Base-by-base conservation (phyloP, 2,113 vertebrate genomes). In the Numenius arquata region DNA sequence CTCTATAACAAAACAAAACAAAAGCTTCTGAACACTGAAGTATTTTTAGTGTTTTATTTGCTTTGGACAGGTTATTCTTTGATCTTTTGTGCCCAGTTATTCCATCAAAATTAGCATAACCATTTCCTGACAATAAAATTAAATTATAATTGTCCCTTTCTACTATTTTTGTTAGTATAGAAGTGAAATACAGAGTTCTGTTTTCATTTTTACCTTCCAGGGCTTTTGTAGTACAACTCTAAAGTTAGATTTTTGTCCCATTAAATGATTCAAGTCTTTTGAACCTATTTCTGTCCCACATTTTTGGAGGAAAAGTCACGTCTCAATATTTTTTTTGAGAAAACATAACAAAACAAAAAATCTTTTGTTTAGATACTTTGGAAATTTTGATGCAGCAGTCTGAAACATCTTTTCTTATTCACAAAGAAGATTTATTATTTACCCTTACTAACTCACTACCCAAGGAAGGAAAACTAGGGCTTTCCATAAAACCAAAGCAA, bases 101-200 rank as follows among this genome's bases (percentile, higher is more conserved):
- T 85, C 48, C 12, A 85, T 75, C 40, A 79, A 93, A 95, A 95
- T 95, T 91, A 91, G 13, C 94, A 93, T 87, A 91, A 29, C 30
- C 7, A 59, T 84, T 92, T 92, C 40, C 45, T 65, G 72, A 4
- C 36, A 75, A 63, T 78, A 89, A 87, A 55, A 67, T 52, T 63
- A 72, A 90, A 77, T 67, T 29, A 34, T 48, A 78, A 56, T 63
- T 78, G 15, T 78, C 30, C 88, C 8, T 92, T 95, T 84, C 76
- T 89, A 34, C 56, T 86, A 48, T 53, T 80, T 88, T 73, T 88
- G 12, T 67, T 68, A 40, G 29, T 71, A 17, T 20, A 55, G 32
- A 65, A 93, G 40, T 86, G 20, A 89, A 93, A 77, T 53, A 14
- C 52, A 82, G 32, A 16, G 15, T 40, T 91, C 41, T 75, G 23